Base-by-base conservation (phyloP, 2,113 vertebrate species). In the Rattus rattus region DNA sequence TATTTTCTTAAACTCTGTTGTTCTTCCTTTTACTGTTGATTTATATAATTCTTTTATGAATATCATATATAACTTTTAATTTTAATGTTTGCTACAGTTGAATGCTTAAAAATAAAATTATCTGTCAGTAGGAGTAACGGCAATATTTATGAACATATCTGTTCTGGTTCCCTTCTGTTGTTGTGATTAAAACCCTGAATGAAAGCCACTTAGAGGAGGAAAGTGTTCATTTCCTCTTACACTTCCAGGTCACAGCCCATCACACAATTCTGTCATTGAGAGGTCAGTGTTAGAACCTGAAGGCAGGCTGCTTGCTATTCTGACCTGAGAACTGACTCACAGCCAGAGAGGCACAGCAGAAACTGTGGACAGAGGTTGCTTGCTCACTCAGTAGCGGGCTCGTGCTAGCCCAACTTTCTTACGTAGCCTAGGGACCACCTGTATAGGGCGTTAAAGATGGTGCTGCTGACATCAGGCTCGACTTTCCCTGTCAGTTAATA, bases 11-110 rank as follows among this genome's bases (percentile, higher is more conserved):
- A 54, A 63, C 49, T 14, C 54, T 91, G 2, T 84, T 56, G 4
- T 89, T 88, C 11, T 70, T 30, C 80, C 30, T 83, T 83, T 95
- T 30, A 33, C 88, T 73, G 54, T 93, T 93, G 3, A 24, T 94
- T 94, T 92, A 90, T 83, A 43, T 96, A 86, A 93, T 69, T 19
- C n/a, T 86, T 54, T 93, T 95, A 69, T 69, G 65, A 69, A 69
- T 69, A 33, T 94, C n/a, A 86, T 47, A 56, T 4, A 20, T 65
- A 63, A 54, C n/a, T 86, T 65, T 83, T 67, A 28, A 1, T 69
- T 2, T 88, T 70, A 86, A 26, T 96, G 70, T 69, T 63, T 96
- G 59, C 12, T 86, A 47, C 28, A 24, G 70, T 69, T 83, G 67
- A 94, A 89, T 91, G 22, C 26, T 59, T 92, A 67, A 63, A 94